phyloP scores from a whole-genome alignment of 2,797 vertebrate species.

The Lacerta viridis region DNA sequence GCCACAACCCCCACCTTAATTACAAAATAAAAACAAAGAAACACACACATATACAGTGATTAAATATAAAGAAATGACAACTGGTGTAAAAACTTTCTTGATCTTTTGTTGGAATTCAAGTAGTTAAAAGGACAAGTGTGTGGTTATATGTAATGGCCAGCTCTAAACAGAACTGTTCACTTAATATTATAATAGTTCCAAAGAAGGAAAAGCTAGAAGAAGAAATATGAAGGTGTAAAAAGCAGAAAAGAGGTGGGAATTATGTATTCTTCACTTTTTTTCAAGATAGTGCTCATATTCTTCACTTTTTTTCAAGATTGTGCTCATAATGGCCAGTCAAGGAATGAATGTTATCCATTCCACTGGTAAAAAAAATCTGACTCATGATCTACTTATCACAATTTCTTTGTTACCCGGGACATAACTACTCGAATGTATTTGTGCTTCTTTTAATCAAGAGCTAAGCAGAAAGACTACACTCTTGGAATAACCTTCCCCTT shows the following conservation, averaged over 20 bases:
- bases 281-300: neutral
- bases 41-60: too few species aligned
- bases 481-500: constrained; percentile 64
- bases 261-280: neutral
- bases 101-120: too few species aligned
- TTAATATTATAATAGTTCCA: too few species aligned
- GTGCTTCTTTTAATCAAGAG: constrained; percentile 48
- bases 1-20: too few species aligned
- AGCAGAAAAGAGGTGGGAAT: neutral
- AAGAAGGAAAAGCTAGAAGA: too few species aligned
- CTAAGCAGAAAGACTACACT: constrained; percentile 62
- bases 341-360: neutral
- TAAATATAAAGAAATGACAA: too few species aligned
- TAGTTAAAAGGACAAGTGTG: too few species aligned
- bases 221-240: too few species aligned
- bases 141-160: too few species aligned
- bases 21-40: too few species aligned
- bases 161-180: too few species aligned
- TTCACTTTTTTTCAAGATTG: neutral
- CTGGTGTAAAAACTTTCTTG: too few species aligned
- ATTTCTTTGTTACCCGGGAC: neutral
- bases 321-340: neutral
- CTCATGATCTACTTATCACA: neutral
- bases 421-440: neutral
- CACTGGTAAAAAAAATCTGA: neutral